Base-by-base conservation (phyloP, 2,797 vertebrate genomes). In the Ctenopoma multispine region DNA sequence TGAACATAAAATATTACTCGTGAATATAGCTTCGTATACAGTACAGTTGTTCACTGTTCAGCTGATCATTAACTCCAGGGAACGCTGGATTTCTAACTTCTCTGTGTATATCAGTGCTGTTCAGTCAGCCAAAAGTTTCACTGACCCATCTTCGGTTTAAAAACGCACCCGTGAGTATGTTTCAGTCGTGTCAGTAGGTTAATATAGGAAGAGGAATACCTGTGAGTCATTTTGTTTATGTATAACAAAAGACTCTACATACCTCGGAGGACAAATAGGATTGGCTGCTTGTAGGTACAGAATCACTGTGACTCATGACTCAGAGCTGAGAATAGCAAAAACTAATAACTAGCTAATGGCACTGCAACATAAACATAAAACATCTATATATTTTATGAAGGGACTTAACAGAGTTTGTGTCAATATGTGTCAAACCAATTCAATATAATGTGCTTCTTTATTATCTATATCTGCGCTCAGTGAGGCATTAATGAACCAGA, bases 221-320 rank as follows among this genome's bases (percentile, higher is more conserved):
- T 79, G 21, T 81, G 75, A 75, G 66, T 83, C 62, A 79, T 34
- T 34, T 54, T 0, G n/a, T 47, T 34, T 34, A 60, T 1, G n/a
- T 47, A 31, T 51, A 72, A 66, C 48, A 10, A 72, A 64, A 68
- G n/a, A n/a, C n/a, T n/a, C n/a, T 51, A 43, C 29, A 61, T 44
- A 75, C 44, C 54, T 50, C 8, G 57, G 49, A 79, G 75, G 61
- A 64, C 34, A 65, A 69, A 71, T 29, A 41, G 27, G 56, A 63
- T 50, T 70, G 29, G 29, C 54, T 72, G 31, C 61, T 20, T 20
- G 21, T 48, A 43, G 11, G 43, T 44, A 29, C 17, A 55, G 49
- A 62, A 53, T 75, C 34, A 59, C 49, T n/a, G n/a, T n/a, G n/a
- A n/a, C 23, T 58, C 3, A 50, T 46, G 48, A 82, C 27, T 75